Conservation (phyloP, 2,113 vertebrate species). For the Theristicus caerulescens region DNA sequence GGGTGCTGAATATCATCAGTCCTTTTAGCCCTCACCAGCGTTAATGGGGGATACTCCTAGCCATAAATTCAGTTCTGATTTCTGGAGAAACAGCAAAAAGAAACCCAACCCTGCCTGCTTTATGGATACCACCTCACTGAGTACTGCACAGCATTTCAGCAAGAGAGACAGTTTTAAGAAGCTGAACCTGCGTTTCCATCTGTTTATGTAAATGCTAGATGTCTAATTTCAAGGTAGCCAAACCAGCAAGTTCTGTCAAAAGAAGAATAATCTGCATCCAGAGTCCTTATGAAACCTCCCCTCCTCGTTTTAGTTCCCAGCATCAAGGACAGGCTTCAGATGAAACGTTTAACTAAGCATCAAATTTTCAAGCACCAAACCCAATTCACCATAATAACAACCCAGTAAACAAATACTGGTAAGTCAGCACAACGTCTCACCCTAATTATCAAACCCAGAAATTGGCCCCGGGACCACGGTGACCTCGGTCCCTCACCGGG, state of each 20-base stretch:
- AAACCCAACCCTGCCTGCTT: neutral
- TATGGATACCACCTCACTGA: fast-evolving
- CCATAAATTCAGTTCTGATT: neutral
- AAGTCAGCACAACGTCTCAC: neutral
- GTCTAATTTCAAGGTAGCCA: neutral
- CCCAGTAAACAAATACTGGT: neutral
- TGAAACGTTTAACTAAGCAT: neutral
- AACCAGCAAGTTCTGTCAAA: neutral
- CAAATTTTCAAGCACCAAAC: neutral
- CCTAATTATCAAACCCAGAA: neutral
- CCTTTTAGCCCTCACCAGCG: neutral
- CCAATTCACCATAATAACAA: neutral
- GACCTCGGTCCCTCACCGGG: neutral
- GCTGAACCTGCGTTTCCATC: neutral
- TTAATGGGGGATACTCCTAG: neutral
- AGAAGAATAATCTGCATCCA: neutral
- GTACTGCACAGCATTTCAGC: neutral
- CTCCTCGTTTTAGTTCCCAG: neutral
- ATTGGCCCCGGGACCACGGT: fast-evolving
- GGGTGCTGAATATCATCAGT: neutral
- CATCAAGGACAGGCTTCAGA: neutral
- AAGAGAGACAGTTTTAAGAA: neutral
- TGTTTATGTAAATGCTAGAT: neutral
- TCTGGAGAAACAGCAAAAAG: neutral
- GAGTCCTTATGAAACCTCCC: neutral